These are phyloP conservation scores for Hemicrepidius hirtus DNA, from an alignment of 2,888 invertebrate species.

Conservation along the genomic window DNA sequence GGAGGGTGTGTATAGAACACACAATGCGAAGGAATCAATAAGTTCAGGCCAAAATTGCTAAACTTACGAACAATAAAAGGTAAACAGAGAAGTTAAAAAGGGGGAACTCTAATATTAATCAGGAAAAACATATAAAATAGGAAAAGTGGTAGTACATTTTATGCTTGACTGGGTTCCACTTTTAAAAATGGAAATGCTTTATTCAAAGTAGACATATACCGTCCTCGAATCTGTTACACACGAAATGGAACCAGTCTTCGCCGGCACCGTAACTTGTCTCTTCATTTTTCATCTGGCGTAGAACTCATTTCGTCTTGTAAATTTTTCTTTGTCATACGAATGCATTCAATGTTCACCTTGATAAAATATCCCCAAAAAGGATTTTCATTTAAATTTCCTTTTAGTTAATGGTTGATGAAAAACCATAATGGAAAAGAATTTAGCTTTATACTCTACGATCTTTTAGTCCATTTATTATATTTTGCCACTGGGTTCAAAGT, in stretches of 20 bases:
- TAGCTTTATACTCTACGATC: no score
- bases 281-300: conserved; percentile 36
- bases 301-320: conserved; percentile 11
- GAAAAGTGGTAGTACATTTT: conserved; percentile 41
- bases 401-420: no score
- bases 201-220: conserved; percentile 41
- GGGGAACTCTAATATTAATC: conserved; percentile 26
- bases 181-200: conserved; percentile 42
- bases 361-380: background rate
- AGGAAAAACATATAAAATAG: conserved; percentile 25
- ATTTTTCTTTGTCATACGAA: conserved; percentile 28
- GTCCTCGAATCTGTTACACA: conserved; percentile 37
- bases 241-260: conserved; percentile 40
- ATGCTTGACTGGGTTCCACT: conserved; percentile 37
- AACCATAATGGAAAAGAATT: no score
- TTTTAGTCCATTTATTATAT: no score
- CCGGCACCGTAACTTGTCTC: conserved; percentile 36
- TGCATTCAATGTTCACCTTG: conserved; percentile 17
- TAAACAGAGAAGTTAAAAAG: background rate
- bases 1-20: background rate
- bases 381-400: background rate
- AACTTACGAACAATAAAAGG: conserved; percentile 5
- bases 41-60: background rate
- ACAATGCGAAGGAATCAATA: conserved; percentile 6
- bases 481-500: no score